These are phyloP conservation scores for Fukomys damarensis DNA, from an alignment of 2,113 vertebrate species.

Conservation along the genomic window DNA sequence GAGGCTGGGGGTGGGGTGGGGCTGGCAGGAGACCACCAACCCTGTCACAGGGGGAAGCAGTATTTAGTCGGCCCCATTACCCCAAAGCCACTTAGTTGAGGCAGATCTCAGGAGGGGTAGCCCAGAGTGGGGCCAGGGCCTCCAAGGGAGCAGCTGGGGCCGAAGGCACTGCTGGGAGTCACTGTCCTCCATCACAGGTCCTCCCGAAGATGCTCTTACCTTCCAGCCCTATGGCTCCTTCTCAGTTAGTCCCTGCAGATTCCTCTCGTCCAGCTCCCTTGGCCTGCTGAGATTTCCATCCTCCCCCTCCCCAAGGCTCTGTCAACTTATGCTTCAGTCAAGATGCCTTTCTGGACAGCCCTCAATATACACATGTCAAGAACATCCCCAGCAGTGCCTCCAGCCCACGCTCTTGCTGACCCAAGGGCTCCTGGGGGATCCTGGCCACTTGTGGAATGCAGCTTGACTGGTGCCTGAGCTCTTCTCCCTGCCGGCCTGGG, in stretches of 20 bases:
- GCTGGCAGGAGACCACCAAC: not conserved
- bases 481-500: not conserved
- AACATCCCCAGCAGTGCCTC: not conserved
- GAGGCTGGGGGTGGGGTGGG: too few relatives aligned
- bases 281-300: not conserved
- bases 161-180: conserved; percentile 69
- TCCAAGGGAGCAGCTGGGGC: not conserved
- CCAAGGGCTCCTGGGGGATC: not conserved
- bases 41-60: not conserved
- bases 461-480: not conserved
- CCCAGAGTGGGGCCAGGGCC: rapidly evolving
- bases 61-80: not conserved
- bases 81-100: not conserved
- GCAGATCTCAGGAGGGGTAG: not conserved
- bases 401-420: not conserved
- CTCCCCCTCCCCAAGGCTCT: not conserved
- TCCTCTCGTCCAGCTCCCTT: not conserved
- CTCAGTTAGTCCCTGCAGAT: not conserved
- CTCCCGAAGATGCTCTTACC: not conserved
- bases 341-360: not conserved
- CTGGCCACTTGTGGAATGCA: not conserved
- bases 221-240: not conserved
- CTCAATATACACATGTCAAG: not conserved
- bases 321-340: not conserved
- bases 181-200: not conserved